phyloP scores from a whole-genome alignment of 2,113 vertebrate genomes.

The Paracanthobrama guichenoti region DNA sequence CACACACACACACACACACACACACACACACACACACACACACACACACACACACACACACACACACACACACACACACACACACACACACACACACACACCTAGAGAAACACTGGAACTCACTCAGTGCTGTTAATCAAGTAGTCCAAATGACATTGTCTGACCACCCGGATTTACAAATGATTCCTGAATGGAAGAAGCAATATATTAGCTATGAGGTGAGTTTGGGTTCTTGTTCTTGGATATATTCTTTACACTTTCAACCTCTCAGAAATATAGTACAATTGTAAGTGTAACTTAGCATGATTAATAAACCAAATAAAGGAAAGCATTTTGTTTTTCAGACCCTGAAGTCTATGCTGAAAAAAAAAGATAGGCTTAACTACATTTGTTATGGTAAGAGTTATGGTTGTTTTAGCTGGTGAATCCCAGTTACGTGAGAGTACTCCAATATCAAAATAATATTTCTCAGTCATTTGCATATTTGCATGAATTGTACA shows the following conservation, averaged over 20 bases:
- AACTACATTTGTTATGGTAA: conserved; percentile 40
- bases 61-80: background rate
- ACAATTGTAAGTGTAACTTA: background rate
- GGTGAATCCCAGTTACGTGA: background rate
- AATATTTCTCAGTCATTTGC: background rate
- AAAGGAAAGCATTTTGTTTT: background rate
- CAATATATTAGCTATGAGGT: conserved; percentile 46
- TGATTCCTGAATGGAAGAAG: conserved; percentile 47
- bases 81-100: conserved; percentile 1
- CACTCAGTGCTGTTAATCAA: conserved; percentile 5
- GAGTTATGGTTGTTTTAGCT: conserved; percentile 3
- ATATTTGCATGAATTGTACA: background rate
- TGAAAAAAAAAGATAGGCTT: conserved; percentile 32
- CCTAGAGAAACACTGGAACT: background rate
- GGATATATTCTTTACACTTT: background rate
- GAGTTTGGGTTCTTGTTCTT: background rate
- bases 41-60: too few relatives aligned
- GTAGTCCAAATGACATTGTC: background rate
- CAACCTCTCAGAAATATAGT: background rate
- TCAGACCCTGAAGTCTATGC: conserved; percentile 41
- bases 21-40: conserved; percentile 5
- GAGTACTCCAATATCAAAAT: background rate
- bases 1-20: conserved; percentile 11
- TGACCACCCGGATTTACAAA: background rate
- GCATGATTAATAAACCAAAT: background rate